Conservation (phyloP, 2,113 vertebrate genomes). For the Todiramphus chloris region DNA sequence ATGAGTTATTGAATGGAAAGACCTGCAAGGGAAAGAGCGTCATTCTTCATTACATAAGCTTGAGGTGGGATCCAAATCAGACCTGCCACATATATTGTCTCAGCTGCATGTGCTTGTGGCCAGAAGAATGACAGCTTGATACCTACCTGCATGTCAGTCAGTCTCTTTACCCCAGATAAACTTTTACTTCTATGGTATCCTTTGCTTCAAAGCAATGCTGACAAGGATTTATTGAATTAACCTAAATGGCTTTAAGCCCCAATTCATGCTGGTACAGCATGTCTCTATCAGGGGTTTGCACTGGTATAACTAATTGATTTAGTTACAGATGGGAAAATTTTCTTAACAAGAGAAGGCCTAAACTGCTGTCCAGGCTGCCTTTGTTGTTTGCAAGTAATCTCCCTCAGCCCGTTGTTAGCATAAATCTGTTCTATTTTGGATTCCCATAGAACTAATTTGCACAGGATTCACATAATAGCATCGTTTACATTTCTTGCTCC, state of each 20-base stretch:
- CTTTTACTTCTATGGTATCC: conserved; percentile 30
- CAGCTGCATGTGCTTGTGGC: neutral
- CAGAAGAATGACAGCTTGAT: conserved; percentile 19
- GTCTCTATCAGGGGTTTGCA: conserved; percentile 62
- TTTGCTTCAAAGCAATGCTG: conserved; percentile 59
- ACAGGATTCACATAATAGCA: neutral
- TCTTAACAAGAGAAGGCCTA: conserved; percentile 63
- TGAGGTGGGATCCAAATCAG: conserved; percentile 27
- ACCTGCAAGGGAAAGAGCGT: neutral
- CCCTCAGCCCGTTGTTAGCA: conserved; percentile 38
- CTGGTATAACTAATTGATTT: conserved; percentile 69
- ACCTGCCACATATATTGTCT: neutral
- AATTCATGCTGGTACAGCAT: conserved; percentile 63
- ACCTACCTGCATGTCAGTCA: conserved; percentile 4
- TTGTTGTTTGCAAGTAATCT: conserved; percentile 66
- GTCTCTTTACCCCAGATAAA: conserved; percentile 47
- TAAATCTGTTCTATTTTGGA: conserved; percentile 63
- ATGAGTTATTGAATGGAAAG: conserved; percentile 32
- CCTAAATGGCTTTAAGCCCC: conserved; percentile 67
- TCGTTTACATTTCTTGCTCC: conserved; percentile 32
- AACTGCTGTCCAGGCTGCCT: conserved; percentile 55
- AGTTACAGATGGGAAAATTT: conserved; percentile 65
- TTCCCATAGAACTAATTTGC: conserved; percentile 44
- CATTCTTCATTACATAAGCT: conserved; percentile 6
- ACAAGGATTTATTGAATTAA: conserved; percentile 68